Conservation (phyloP, 2,113 vertebrate species). For the Heterotilapia buettikoferi region DNA sequence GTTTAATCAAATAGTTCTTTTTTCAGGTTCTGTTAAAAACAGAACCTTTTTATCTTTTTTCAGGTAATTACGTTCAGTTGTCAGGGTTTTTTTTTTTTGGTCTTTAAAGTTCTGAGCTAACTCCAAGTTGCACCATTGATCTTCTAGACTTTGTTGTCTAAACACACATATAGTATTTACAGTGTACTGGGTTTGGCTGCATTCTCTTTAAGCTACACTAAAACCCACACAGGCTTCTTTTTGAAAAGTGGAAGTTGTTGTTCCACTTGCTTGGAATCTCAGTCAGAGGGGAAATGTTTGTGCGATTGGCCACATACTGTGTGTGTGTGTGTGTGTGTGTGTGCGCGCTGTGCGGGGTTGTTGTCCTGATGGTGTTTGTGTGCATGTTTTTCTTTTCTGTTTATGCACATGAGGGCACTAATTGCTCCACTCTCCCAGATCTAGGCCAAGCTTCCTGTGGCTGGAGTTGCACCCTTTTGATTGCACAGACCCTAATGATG, state of each 20-base stretch:
- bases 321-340: not conserved
- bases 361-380: not conserved
- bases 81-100: accelerated
- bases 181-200: not conserved
- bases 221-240: not conserved
- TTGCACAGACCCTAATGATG: not conserved
- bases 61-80: not conserved
- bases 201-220: not conserved
- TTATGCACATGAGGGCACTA: not conserved
- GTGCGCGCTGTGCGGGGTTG: accelerated
- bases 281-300: not conserved
- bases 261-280: not conserved
- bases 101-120: not conserved
- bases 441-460: constrained; percentile 18
- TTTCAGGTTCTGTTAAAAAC: not conserved
- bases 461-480: constrained; percentile 1
- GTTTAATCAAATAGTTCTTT: not conserved
- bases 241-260: not conserved
- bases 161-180: not conserved
- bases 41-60: not conserved
- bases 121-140: not conserved
- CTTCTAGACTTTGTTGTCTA: not conserved
- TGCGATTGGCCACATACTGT: not conserved
- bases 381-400: not conserved
- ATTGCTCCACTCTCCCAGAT: constrained; percentile 14